Conservation (phyloP, 2,113 vertebrate genomes). For the Thunnus maccoyii region DNA sequence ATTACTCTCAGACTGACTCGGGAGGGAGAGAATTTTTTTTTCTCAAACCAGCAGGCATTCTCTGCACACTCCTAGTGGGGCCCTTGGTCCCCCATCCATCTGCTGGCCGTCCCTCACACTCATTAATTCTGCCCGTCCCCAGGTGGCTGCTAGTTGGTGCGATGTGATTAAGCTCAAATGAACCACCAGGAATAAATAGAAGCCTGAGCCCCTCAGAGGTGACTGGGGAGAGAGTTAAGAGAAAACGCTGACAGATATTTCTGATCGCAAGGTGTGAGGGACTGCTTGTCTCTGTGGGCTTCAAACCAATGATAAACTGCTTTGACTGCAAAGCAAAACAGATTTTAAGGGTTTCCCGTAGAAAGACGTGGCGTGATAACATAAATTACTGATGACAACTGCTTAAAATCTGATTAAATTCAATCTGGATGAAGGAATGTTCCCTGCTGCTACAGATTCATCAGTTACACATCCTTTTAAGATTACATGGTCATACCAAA, state of each 20-base stretch:
- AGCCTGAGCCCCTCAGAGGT: constrained; percentile 39
- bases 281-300: constrained; percentile 41
- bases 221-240: not conserved
- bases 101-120: constrained; percentile 67
- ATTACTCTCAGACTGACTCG: constrained; percentile 59
- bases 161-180: constrained; percentile 74
- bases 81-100: constrained; percentile 61
- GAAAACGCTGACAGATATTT: constrained; percentile 52
- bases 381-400: constrained; percentile 9
- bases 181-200: constrained; percentile 73
- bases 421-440: constrained; percentile 23
- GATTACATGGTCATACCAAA: not conserved
- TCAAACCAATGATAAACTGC: constrained; percentile 25
- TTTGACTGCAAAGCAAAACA: constrained; percentile 8
- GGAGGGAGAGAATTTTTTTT: constrained; percentile 18
- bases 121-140: constrained; percentile 73
- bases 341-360: not conserved
- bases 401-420: constrained; percentile 26
- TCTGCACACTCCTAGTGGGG: constrained; percentile 49
- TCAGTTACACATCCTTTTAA: constrained; percentile 11
- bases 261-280: constrained; percentile 51
- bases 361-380: not conserved
- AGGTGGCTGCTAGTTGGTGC: constrained; percentile 63
- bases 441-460: constrained; percentile 1
- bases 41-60: constrained; percentile 46